Evolutionary conservation across 2,113 vertebrate genomes (phyloP).

Genomic region (Asarcornis scutulata): DNA sequence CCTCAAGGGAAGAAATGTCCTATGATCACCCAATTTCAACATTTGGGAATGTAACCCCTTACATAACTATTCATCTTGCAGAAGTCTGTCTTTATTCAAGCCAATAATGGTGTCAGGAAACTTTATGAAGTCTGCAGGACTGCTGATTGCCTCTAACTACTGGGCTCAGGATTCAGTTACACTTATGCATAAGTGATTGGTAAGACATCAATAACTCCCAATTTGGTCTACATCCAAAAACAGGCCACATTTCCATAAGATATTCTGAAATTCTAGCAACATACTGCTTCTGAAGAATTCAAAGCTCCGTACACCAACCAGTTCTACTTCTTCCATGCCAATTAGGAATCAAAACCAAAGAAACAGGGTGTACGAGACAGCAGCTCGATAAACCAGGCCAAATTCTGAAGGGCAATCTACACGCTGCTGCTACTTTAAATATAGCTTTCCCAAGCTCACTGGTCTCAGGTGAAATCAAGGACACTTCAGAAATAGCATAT

Average conservation of each 20-base stretch:
- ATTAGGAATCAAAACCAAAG: not conserved
- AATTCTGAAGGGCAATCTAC: slow-evolving; percentile 33
- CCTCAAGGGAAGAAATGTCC: not conserved
- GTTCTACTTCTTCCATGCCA: not conserved
- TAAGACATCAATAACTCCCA: not conserved
- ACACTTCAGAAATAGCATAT: slow-evolving; percentile 66
- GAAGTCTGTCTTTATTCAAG: slow-evolving; percentile 23
- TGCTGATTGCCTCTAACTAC: not conserved
- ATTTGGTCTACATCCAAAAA: not conserved
- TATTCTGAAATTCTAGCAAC: not conserved
- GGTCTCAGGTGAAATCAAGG: slow-evolving; percentile 64
- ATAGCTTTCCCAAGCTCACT: slow-evolving; percentile 41
- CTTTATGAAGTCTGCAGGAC: not conserved
- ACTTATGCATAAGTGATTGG: not conserved
- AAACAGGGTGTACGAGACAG: not conserved
- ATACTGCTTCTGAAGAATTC: not conserved
- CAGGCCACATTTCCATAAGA: not conserved
- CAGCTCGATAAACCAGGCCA: slow-evolving; percentile 4
- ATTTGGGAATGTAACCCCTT: slow-evolving; percentile 11
- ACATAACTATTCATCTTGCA: slow-evolving; percentile 15
- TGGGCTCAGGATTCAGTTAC: not conserved
- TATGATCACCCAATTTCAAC: not conserved
- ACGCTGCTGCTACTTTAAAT: slow-evolving; percentile 35
- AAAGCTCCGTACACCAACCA: not conserved
- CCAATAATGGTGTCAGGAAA: slow-evolving; percentile 11